Base-by-base conservation (phyloP, 2,113 vertebrate genomes). In the Anhinga anhinga region DNA sequence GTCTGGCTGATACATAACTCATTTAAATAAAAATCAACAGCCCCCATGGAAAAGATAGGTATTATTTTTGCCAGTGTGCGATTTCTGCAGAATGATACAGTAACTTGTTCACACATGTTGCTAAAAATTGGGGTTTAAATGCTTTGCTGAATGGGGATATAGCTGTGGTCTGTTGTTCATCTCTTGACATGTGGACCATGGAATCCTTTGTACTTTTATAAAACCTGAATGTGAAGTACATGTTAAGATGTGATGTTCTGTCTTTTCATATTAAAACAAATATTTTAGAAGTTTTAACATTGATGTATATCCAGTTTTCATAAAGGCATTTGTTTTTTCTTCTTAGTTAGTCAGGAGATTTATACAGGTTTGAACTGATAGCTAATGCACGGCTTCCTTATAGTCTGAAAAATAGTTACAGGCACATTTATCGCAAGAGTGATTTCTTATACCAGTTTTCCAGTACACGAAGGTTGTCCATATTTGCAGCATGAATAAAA, bases 221-320 rank as follows among this genome's bases (percentile, higher is more conserved):
- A 36, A 65, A 50, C 36, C 56, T 50, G 16, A 11, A 9, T 12
- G 30, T 49, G 38, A 19, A 9, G 2, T 20, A 27, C 40, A 8
- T 42, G 25, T 9, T 70, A 25, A 25, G 21, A 7, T 0, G 2
- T 9, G 36, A 13, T 18, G 20, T 0, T 79, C 22, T 14, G 32
- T 53, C 13, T 50, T 76, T 63, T 59, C 2, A 11, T 32, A 3
- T 29, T 21, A 4, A 19, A 70, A 25, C 10, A 66, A 71, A 13
- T 23, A 6, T 71, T 79, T 80, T 7, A 7, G 55, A 59, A 47
- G 26, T 16, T 7, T 66, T 38, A 17, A 1, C 23, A 5, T 40
- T 23, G 13, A 1, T 59, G 23, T 18, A 1, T 83, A 5, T 4
- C 34, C 11, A 26, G 3, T 73, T 89, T 30, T 72, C 34, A 21